A percentile compares a stretch with the other conserved stretches of the same genome.
These are phyloP conservation scores for Epirrhoe tristata DNA, from an alignment of 2,888 invertebrate species.

Conservation along the genomic window DNA sequence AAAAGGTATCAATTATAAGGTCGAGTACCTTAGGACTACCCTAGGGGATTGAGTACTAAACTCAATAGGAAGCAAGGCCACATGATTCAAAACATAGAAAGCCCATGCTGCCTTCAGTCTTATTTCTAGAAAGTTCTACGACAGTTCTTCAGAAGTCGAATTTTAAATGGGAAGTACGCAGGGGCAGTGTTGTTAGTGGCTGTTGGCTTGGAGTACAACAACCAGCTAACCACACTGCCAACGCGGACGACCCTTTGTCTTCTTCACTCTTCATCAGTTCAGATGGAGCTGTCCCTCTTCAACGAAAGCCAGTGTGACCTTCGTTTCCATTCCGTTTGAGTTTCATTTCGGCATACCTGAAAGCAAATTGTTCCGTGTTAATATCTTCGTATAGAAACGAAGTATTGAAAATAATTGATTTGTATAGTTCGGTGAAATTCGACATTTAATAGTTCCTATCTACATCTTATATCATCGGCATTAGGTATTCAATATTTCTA, in stretches of 20 bases:
- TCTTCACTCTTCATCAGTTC: slow-evolving; percentile 30
- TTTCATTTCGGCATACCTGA: slow-evolving; percentile 33
- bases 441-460: too few relatives aligned
- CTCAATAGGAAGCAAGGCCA: too few relatives aligned
- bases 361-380: slow-evolving; percentile 24
- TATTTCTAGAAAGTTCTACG: slow-evolving; percentile 5
- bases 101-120: slow-evolving; percentile 18
- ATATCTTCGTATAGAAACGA: background rate
- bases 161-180: slow-evolving; percentile 86
- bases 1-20: too few relatives aligned
- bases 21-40: too few relatives aligned
- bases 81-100: too few relatives aligned
- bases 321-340: slow-evolving; percentile 30
- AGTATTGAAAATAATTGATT: background rate
- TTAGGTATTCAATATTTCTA: too few relatives aligned
- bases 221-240: slow-evolving; percentile 99
- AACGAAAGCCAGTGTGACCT: slow-evolving; percentile 31
- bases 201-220: slow-evolving; percentile 92
- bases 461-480: too few relatives aligned
- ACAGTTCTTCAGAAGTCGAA: slow-evolving; percentile 32
- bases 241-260: slow-evolving; percentile 85
- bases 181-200: slow-evolving; percentile 98
- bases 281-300: slow-evolving; percentile 29
- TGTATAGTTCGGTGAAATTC: too few relatives aligned
- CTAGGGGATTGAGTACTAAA: too few relatives aligned